Percentiles rank a stretch among this genome's conserved stretches.
These are phyloP conservation scores for Mycogona germanica DNA, from an alignment of 2,888 invertebrate species.

Conservation along the genomic window DNA sequence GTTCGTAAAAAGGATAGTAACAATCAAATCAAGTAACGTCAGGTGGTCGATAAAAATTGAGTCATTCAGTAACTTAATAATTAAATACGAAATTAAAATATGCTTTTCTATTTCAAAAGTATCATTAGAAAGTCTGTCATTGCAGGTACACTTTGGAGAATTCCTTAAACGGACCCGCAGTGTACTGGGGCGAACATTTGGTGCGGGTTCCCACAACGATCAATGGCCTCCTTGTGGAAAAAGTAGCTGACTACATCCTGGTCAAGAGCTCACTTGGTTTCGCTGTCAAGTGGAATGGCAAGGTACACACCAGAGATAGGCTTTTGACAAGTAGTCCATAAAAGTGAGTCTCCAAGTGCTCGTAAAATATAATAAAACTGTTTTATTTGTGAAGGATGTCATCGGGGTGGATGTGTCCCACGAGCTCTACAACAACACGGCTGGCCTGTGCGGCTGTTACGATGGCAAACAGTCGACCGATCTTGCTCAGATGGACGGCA, in stretches of 20 bases:
- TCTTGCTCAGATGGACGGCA: constrained; percentile 48
- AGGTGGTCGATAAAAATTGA: too few species aligned
- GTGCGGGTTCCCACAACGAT: constrained; percentile 59
- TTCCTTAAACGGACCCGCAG: constrained; percentile 39
- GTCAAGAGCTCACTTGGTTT: constrained; percentile 48
- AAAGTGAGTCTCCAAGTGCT: background rate
- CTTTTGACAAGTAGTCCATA: constrained; percentile 28
- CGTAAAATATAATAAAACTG: too few species aligned
- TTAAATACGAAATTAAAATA: too few species aligned
- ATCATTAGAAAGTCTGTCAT: too few species aligned
- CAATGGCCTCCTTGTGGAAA: constrained; percentile 57
- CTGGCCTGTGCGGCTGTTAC: constrained; percentile 67
- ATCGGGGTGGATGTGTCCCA: constrained; percentile 54
- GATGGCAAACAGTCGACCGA: constrained; percentile 60
- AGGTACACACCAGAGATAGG: too few species aligned
- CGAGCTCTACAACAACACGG: constrained; percentile 60
- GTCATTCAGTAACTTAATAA: too few species aligned
- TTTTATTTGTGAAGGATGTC: constrained; percentile 46
- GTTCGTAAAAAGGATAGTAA: too few species aligned
- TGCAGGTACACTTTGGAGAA: constrained; percentile 15
- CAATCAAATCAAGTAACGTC: too few species aligned
- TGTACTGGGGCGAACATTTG: constrained; percentile 42
- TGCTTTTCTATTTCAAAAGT: background rate
- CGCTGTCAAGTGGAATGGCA: constrained; percentile 57
- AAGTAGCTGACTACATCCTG: constrained; percentile 54